Evolutionary conservation across 2,888 invertebrate genomes (phyloP), one percentile per base, ranked within the genome.

Genomic region (Ochlodes sylvanus): DNA sequence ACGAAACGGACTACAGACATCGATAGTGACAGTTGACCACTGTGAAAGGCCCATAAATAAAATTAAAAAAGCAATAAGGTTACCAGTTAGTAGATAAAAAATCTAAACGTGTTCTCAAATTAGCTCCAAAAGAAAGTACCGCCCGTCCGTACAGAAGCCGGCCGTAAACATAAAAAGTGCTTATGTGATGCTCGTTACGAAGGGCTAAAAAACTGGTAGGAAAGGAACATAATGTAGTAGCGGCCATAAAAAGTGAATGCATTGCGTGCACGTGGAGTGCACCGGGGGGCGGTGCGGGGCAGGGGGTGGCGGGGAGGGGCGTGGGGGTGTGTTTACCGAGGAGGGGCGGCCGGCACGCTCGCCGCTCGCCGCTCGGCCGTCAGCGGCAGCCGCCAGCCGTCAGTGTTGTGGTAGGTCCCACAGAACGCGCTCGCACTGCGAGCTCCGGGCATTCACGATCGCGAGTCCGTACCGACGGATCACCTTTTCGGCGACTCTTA

Each of bases 351-450:
- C 85, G 83, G 83, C 75, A 78, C 77, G 76, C 79, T 77, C 77
- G 82, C 79, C 80, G 83, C 79, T 82, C 84, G 38, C 27, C 27
- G 27, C 27, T 27, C 2, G n/a, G n/a, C n/a, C n/a, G n/a, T n/a
- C n/a, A n/a, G n/a, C n/a, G n/a, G n/a, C n/a, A n/a, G 34, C 34
- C 34, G 38, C 38, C 12, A 82, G 82, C 79, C 81, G 88, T 85
- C 90, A 91, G 95, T 95, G 94, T 95, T 95, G 95, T 94, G 94
- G 94, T 94, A 95, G 95, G 95, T 95, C 94, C 92, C 89, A 83
- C 80, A 76, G 83, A 83, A 86, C 77, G 84, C 84, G 87, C 86
- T 80, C 86, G 89, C 82, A 81, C 79, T 80, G 84, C 83, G 80
- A 81, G 78, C 76, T 68, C 72, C 64, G 75, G 75, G 80, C 87